Percentiles rank a stretch among this genome's conserved stretches.
phyloP scores from a whole-genome alignment of 1,140 invertebrate genomes.

The Drosophila sulfurigaster region DNA sequence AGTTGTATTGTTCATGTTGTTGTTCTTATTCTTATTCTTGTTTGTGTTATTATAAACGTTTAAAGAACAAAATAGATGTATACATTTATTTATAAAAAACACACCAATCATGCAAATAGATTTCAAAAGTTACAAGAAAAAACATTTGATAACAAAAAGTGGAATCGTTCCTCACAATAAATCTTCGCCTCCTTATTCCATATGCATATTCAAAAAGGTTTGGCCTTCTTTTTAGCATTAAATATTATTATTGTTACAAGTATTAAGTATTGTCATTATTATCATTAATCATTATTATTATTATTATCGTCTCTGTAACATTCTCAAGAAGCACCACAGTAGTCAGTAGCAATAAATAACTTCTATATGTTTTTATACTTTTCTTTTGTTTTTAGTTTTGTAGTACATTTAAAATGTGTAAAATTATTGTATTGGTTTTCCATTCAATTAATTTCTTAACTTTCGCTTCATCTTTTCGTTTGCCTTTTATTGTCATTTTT shows the following conservation, averaged over 20 bases:
- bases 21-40: constrained; percentile 13
- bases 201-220: constrained; percentile 25
- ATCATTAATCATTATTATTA: not conserved
- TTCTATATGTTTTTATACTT: constrained; percentile 42
- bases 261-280: constrained; percentile 15
- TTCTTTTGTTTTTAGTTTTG: constrained; percentile 37
- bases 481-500: constrained; percentile 72
- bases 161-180: constrained; percentile 18
- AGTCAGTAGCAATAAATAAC: constrained; percentile 80
- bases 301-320: constrained; percentile 43
- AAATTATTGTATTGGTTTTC: constrained; percentile 66
- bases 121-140: constrained; percentile 72
- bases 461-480: constrained; percentile 22
- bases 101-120: constrained; percentile 73
- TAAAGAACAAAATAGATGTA: constrained; percentile 56
- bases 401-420: constrained; percentile 76
- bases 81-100: constrained; percentile 64
- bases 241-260: constrained; percentile 6
- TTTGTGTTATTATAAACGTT: constrained; percentile 39
- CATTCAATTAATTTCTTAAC: constrained; percentile 42
- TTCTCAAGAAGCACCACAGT: constrained; percentile 76
- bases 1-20: constrained; percentile 19
- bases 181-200: constrained; percentile 2
- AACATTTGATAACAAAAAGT: constrained; percentile 70
- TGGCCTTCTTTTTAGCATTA: constrained; percentile 7